Evolutionary conservation across 2,113 vertebrate genomes (phyloP), one percentile per base, ranked within the genome.

Genomic region (Nibea albiflora): DNA sequence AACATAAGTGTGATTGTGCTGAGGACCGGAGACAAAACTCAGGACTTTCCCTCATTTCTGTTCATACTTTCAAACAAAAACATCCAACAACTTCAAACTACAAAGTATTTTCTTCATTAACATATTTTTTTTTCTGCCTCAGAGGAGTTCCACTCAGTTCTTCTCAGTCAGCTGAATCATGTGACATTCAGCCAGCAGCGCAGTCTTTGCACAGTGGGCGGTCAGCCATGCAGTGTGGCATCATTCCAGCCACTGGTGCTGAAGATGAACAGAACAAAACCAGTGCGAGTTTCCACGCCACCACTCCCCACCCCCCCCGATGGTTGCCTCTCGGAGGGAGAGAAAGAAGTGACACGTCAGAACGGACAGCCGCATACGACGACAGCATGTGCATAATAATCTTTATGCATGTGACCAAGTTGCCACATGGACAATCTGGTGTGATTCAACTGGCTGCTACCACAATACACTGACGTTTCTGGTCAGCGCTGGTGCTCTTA

Each of bases 201-300:
- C 58, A 14, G 47, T 62, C 54, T 60, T 66, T 31, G 16, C 52
- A 56, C 5, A 61, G 70, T 56, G 54, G 65, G 70, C 11, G 22
- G 28, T 22, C 28, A 39, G n/a, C 73, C 63, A 15, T 65, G 62
- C 66, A 57, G 75, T 7, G 0, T 58, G 42, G 49, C 52, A 46
- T 50, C 28, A 3, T 19, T 54, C 39, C 70, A 69, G 80, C 63
- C 17, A 11, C 20, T 54, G 71, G n/a, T 63, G 75, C 83, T 69
- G 26, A 67, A 67, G 47, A 61, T 14, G 44, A 14, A 46, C 12
- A 3, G 44, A 46, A 46, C 14, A 14, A 46, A 46, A 46, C 44
- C 44, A 46, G 4, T 46, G 44, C 14, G 35, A 39, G 35, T 39
- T 39, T 39, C 35, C 35, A 39, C 35, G 35, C 35, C 35, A 39